These are phyloP conservation scores for Sylvietta virens DNA, from an alignment of 2,113 vertebrate genomes.

Conservation along the genomic window DNA sequence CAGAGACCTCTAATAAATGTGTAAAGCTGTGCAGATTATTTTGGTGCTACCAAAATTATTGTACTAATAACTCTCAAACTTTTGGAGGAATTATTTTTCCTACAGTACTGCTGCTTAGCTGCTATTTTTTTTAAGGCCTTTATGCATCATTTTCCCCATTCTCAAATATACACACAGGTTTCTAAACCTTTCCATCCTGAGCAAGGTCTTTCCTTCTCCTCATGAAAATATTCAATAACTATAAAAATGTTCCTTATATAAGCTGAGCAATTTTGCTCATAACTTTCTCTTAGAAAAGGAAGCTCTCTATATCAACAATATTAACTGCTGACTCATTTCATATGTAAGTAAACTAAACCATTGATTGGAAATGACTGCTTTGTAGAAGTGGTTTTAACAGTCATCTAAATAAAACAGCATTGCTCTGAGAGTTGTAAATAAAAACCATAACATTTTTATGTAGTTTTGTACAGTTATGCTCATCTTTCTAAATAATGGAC, in stretches of 20 bases:
- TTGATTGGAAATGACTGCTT: background rate
- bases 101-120: background rate
- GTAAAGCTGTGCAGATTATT: background rate
- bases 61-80: background rate
- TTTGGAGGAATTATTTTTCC: background rate
- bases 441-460: background rate
- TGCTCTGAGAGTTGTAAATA: background rate
- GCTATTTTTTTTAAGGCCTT: background rate
- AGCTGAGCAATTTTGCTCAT: background rate
- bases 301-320: background rate
- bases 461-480: background rate
- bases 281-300: background rate
- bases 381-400: background rate
- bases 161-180: background rate
- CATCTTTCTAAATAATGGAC: conserved; percentile 4
- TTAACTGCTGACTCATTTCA: background rate
- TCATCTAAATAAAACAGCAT: background rate
- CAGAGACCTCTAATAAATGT: background rate
- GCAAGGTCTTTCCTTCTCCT: background rate
- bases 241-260: background rate
- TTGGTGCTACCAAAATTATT: background rate
- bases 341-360: background rate
- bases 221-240: background rate
- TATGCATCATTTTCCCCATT: background rate
- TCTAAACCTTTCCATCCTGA: background rate